phyloP scores from a whole-genome alignment of 2,797 vertebrate species.

The Lepidocolaptes lacrymiger region DNA sequence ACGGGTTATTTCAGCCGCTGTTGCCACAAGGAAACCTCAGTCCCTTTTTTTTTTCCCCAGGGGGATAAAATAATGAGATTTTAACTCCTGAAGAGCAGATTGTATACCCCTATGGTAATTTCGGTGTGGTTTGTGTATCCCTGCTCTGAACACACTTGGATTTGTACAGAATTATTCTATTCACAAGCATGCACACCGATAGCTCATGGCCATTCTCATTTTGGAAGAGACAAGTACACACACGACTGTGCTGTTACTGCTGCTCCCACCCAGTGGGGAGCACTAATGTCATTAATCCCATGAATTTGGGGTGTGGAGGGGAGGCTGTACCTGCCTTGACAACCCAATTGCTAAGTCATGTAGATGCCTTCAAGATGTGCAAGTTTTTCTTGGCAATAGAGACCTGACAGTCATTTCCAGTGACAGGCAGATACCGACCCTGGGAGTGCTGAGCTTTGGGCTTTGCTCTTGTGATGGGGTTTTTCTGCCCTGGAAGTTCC shows the following conservation, averaged over 20 bases:
- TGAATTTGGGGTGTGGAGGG: neutral
- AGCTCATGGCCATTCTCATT: neutral
- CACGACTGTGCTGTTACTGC: neutral
- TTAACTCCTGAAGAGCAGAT: neutral
- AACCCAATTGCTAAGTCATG: neutral
- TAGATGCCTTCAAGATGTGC: neutral
- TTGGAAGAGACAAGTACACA: neutral
- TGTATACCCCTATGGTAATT: neutral
- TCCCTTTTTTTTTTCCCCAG: too few species aligned
- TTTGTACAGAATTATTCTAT: neutral
- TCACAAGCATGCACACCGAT: fast-evolving
- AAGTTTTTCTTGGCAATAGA: neutral
- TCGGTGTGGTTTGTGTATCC: neutral
- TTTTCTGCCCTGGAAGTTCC: neutral
- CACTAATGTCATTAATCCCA: neutral
- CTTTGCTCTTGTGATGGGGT: neutral
- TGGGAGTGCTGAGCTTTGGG: neutral
- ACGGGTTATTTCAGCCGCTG: fast-evolving
- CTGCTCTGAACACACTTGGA: neutral
- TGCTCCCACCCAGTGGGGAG: neutral
- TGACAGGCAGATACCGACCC: fast-evolving
- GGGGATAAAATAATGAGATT: neutral
- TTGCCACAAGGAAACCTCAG: fast-evolving
- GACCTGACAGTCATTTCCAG: neutral
- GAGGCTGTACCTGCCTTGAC: neutral